Percentiles rank a stretch among this genome's conserved stretches.
phyloP scores from a whole-genome alignment of 2,113 vertebrate genomes.

The Aspiorhynchus laticeps region DNA sequence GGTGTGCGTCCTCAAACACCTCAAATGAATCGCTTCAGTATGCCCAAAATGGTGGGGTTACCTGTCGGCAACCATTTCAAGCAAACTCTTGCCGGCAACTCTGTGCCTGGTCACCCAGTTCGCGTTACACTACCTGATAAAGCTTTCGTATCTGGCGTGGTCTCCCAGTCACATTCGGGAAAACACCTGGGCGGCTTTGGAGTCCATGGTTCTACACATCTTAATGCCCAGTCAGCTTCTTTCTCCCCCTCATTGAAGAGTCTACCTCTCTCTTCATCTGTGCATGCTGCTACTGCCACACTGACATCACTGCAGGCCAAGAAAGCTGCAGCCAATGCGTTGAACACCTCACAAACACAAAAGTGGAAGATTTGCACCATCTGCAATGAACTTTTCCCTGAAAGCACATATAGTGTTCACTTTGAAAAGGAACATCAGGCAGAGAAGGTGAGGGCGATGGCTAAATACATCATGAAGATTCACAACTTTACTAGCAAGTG shows the following conservation, averaged over 20 bases:
- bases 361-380: constrained; percentile 99
- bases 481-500: constrained; percentile 99
- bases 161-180: constrained; percentile 79
- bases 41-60: constrained; percentile 84
- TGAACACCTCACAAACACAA: constrained; percentile 86
- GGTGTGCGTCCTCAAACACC: constrained; percentile 79
- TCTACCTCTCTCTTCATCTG: constrained; percentile 71
- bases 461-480: constrained; percentile 99
- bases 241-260: constrained; percentile 67
- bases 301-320: constrained; percentile 53
- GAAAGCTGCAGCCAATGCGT: constrained; percentile 49
- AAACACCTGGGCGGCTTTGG: constrained; percentile 69
- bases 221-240: constrained; percentile 59
- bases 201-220: constrained; percentile 34
- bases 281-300: constrained; percentile 69
- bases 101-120: constrained; percentile 74
- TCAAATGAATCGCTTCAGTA: constrained; percentile 82
- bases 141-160: constrained; percentile 74
- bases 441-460: constrained; percentile 93
- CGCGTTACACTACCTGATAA: constrained; percentile 77
- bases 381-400: constrained; percentile 97
- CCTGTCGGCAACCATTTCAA: constrained; percentile 88
- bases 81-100: constrained; percentile 76
- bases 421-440: constrained; percentile 97
- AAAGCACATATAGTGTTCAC: constrained; percentile 94